These are phyloP conservation scores for Phoxinus dragarum DNA, from an alignment of 2,797 vertebrate species.

Conservation along the genomic window DNA sequence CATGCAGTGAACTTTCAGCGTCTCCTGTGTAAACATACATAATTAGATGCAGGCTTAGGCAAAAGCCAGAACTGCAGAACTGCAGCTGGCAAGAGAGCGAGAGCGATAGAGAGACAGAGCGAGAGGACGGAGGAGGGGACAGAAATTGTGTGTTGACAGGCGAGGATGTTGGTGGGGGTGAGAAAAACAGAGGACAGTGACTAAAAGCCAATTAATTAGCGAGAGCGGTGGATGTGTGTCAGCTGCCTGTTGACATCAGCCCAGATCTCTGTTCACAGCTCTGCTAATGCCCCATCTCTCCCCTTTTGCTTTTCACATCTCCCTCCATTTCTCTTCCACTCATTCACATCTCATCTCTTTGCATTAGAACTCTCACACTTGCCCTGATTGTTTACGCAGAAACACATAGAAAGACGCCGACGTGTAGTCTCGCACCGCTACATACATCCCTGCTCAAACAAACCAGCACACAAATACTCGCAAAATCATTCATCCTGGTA, in stretches of 20 bases:
- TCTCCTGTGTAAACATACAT: slow-evolving; percentile 43
- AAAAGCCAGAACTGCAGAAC: slow-evolving; percentile 31
- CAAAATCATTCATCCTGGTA: neutral
- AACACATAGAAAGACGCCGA: slow-evolving; percentile 30
- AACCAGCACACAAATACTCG: neutral
- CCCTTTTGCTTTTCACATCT: slow-evolving; percentile 8
- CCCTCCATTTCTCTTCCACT: slow-evolving; percentile 15
- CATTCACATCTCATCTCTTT: slow-evolving; percentile 41
- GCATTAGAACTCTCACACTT: slow-evolving; percentile 29
- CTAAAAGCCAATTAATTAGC: slow-evolving; percentile 86
- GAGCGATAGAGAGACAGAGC: neutral
- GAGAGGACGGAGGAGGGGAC: slow-evolving; percentile 38
- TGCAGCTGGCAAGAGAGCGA: neutral
- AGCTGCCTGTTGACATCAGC: slow-evolving; percentile 82
- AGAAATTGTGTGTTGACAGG: slow-evolving; percentile 62
- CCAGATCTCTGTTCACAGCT: slow-evolving; percentile 76
- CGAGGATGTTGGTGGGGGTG: slow-evolving; percentile 65
- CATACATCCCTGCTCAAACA: slow-evolving; percentile 17
- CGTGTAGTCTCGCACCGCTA: slow-evolving; percentile 51
- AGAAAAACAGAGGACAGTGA: slow-evolving; percentile 74
- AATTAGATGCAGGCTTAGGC: slow-evolving; percentile 47
- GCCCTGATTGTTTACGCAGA: slow-evolving; percentile 62
- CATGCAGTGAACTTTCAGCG: slow-evolving; percentile 38
- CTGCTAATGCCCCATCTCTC: slow-evolving; percentile 22
- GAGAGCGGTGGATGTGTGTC: slow-evolving; percentile 80